Base-by-base conservation (phyloP, 2,888 invertebrate genomes). In the Pyrrhosoma nymphula region DNA sequence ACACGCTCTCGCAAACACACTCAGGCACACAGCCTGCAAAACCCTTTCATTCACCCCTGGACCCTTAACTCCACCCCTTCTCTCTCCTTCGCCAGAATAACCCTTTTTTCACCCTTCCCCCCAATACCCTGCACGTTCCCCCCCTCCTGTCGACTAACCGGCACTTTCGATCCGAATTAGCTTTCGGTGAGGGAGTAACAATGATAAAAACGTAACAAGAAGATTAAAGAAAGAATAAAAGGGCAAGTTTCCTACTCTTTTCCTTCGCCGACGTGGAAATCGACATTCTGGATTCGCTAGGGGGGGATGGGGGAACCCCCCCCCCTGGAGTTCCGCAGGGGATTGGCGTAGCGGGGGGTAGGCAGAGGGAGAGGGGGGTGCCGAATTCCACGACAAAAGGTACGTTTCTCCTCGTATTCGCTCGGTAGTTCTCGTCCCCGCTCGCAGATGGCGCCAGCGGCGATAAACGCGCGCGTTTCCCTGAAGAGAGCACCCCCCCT, bases 371-470 rank as follows among this genome's bases (percentile, higher is more conserved):
- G 20, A 26, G 69, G 69, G n/a, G 60, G n/a, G 69, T 12, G 12
- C 26, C 26, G 14, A 47, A 47, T n/a, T 69, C 69, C n/a, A 0
- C 69, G n/a, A 10, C n/a, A n/a, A 69, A 23, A 12, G 12, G 16
- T 60, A 60, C 18, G 16, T n/a, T 26, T 35, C 82, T 82, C 82
- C 82, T 35, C 82, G 8, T 60, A 20, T 20, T 60, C 82, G 0
- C 30, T 16, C 35, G 30, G 82, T 8, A 35, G 82, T 82, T 4
- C 69, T n/a, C 82, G 35, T 35, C 35, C 14, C 82, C 16, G 35
- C 35, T 82, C 82, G 14, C 82, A 82, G 82, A 82, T 82, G 82
- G 82, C 30, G 82, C 35, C 82, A 82, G 30, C 35, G 82, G 82
- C 30, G 82, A 82, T 82, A 82, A 82, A 82, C 82, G 35, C 12